Conservation (phyloP, 2,113 vertebrate species). For the human region DNA sequence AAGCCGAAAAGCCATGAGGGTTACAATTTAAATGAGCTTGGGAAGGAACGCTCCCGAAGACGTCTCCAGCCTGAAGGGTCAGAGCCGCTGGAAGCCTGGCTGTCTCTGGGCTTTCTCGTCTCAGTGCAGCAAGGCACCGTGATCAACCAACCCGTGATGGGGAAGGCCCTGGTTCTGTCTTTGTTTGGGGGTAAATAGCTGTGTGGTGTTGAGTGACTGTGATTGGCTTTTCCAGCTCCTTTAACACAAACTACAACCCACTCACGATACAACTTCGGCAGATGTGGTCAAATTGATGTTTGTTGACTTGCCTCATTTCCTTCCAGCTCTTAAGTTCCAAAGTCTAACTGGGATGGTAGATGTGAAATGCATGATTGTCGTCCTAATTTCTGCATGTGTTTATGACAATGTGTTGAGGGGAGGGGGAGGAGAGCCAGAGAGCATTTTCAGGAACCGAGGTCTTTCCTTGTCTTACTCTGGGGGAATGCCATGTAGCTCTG, state of each 20-base stretch:
- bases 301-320: conserved; percentile 86
- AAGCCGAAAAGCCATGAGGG: conserved; percentile 86
- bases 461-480: conserved; percentile 70
- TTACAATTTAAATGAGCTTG: conserved; percentile 86
- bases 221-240: conserved; percentile 89
- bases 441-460: conserved; percentile 81
- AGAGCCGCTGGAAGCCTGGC: conserved; percentile 87
- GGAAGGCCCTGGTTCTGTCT: conserved; percentile 89
- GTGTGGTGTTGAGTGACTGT: conserved; percentile 94
- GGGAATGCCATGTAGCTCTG: conserved; percentile 83
- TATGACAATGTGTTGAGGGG: conserved; percentile 81
- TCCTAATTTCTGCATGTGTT: conserved; percentile 89
- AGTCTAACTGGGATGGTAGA: conserved; percentile 86
- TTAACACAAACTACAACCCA: conserved; percentile 88
- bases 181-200: conserved; percentile 94
- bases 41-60: conserved; percentile 90
- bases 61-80: conserved; percentile 87
- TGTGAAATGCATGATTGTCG: conserved; percentile 86
- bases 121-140: conserved; percentile 86
- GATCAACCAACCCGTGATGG: conserved; percentile 88
- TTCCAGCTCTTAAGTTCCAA: conserved; percentile 80
- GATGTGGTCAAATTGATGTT: conserved; percentile 86
- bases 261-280: conserved; percentile 86
- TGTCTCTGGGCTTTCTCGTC: conserved; percentile 85
- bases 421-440: conserved; percentile 68